These are phyloP conservation scores for Melolontha melolontha DNA, from an alignment of 2,888 invertebrate genomes.

Conservation along the genomic window DNA sequence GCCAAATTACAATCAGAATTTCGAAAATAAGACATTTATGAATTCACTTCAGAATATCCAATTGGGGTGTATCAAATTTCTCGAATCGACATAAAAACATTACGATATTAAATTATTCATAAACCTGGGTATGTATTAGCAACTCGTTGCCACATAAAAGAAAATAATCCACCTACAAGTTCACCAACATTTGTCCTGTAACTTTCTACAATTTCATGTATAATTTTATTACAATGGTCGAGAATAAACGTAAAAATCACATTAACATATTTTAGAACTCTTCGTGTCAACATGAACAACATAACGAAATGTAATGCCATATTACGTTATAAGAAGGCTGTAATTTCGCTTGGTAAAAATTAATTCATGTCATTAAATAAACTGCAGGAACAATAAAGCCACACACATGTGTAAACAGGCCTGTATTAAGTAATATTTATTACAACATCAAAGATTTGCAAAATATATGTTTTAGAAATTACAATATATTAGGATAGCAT, in stretches of 20 bases:
- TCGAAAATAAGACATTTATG: too few relatives aligned
- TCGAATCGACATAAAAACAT: too few relatives aligned
- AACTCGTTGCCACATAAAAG: not conserved
- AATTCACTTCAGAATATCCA: too few relatives aligned
- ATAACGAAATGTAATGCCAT: not conserved
- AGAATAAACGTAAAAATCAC: slow-evolving; percentile 31
- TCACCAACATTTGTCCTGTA: slow-evolving; percentile 2
- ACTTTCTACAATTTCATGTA: slow-evolving; percentile 29
- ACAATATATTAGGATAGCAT: too few relatives aligned
- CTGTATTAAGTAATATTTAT: not conserved
- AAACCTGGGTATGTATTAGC: not conserved
- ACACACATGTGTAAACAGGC: slow-evolving; percentile 1
- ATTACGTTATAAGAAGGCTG: not conserved
- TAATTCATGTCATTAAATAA: slow-evolving; percentile 32
- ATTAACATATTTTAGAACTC: slow-evolving; percentile 28
- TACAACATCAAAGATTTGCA: too few relatives aligned
- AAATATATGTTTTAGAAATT: too few relatives aligned
- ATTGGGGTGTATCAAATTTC: too few relatives aligned
- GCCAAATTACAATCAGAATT: too few relatives aligned
- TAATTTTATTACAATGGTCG: slow-evolving; percentile 27
- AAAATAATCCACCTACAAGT: slow-evolving; percentile 22
- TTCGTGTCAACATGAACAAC: slow-evolving; percentile 4
- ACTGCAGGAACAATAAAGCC: slow-evolving; percentile 31
- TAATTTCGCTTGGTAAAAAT: slow-evolving; percentile 21
- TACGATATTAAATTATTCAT: too few relatives aligned